Conservation (phyloP, 2,113 vertebrate genomes). For the Cacatua alba region DNA sequence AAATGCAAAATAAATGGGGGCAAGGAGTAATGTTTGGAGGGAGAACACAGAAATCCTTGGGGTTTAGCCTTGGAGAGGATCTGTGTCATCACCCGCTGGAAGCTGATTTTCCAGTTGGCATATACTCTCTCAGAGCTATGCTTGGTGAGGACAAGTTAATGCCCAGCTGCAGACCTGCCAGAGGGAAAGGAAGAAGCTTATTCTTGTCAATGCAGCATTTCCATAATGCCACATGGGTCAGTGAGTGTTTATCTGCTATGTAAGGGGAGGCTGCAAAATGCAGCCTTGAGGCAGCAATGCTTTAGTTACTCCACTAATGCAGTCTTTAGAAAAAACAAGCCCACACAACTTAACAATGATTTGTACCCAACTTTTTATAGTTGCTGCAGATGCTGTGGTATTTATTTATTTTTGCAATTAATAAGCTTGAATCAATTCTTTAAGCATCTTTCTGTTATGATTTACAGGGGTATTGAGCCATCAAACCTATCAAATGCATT, state of each 20-base stretch:
- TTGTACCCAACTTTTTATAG: not conserved
- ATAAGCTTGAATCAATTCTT: constrained; percentile 41
- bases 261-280: not conserved
- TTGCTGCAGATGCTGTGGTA: not conserved
- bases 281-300: not conserved
- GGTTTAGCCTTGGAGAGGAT: not conserved
- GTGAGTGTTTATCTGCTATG: not conserved
- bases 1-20: not conserved
- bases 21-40: not conserved
- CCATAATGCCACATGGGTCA: not conserved
- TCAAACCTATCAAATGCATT: constrained; percentile 57
- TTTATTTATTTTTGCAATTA: constrained; percentile 58
- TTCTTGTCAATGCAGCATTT: not conserved
- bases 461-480: constrained; percentile 41
- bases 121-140: not conserved
- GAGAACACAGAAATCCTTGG: not conserved
- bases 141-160: not conserved
- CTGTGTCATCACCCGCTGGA: not conserved
- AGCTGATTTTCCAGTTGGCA: not conserved
- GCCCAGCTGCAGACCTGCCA: not conserved
- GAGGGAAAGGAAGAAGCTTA: not conserved
- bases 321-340: not conserved
- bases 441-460: constrained; percentile 20
- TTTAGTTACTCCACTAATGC: not conserved
- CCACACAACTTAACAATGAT: not conserved